Base-by-base conservation (phyloP, 2,888 invertebrate genomes). In the Drosophila fulvimacula region DNA sequence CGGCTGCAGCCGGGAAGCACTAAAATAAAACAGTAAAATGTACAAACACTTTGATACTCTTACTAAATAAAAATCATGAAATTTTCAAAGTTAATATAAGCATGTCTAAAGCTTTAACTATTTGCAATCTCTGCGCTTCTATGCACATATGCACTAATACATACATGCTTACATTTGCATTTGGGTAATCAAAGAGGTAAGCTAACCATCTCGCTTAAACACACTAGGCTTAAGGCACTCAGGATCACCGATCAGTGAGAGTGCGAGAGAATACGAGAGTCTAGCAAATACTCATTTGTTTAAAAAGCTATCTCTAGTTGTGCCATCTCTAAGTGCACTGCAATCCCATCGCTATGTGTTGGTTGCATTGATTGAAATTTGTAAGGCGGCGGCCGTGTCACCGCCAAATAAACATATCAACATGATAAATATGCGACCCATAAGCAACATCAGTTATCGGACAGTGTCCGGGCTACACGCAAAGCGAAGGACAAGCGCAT, bases 401-500 rank as follows among this genome's bases (percentile, higher is more conserved):
- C 71, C 63, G 52, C 73, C 64, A 81, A 83, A 83, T 83, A 83
- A 83, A 83, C 83, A 83, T 77, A 83, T 83, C 89, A 83, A 74
- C 62, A 61, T 87, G 88, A 82, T 82, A 82, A 82, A 87, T 82
- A 79, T 82, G 85, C 82, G 65, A 46, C 39, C 86, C 83, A 80
- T 71, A 86, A 80, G 78, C 69, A 71, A 63, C 55, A 51, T 57
- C 60, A 66, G 66, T 77, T 83, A 83, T 83, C 69, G 59, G 42
- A 42, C 70, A 62, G 62, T 69, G 69, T 73, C 63, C 64, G 61
- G 67, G 61, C 56, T 79, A 82, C 83, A 80, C 68, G 83, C 81
- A 86, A 80, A 70, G 61, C 89, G 72, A 83, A 83, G 87, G 82
- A 83, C 89, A 88, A 87, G 68, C 83, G 71, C 87, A 83, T 83